A percentile compares a stretch with the other conserved stretches of the same genome.
Evolutionary conservation across 2,113 vertebrate species (phyloP).

Genomic region (Cryptoleucopteryx plumbea): DNA sequence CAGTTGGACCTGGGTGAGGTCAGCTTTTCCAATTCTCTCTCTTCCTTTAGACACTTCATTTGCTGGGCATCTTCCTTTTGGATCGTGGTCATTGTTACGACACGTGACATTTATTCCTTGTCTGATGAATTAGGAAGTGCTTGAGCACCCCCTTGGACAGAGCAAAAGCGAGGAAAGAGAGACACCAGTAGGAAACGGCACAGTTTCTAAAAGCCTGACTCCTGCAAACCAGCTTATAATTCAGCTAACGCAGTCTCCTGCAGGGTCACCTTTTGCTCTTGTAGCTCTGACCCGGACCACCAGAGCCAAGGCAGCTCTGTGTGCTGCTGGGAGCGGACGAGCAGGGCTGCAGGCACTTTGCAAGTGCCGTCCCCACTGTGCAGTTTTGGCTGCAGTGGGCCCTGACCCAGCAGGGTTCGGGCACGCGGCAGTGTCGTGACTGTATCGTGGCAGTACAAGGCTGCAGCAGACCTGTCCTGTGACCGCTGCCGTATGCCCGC

Average conservation of each 20-base stretch:
- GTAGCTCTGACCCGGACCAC: fast-evolving
- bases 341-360: background rate
- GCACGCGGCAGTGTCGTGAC: fast-evolving
- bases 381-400: background rate
- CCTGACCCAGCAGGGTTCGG: background rate
- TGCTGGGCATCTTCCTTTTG: background rate
- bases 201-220: background rate
- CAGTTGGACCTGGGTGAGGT: background rate
- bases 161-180: background rate
- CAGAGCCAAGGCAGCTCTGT: background rate
- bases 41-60: background rate
- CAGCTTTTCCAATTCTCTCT: background rate
- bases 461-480: background rate
- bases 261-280: background rate
- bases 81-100: fast-evolving
- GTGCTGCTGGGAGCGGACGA: fast-evolving
- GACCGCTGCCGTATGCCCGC: fast-evolving
- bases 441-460: fast-evolving
- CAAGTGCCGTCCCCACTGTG: background rate
- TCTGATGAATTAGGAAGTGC: background rate
- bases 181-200: background rate
- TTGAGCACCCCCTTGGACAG: background rate
- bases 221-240: background rate
- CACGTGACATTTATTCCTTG: background rate
- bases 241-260: background rate